Evolutionary conservation across 2,888 invertebrate genomes (phyloP).

Genomic region (Melanostoma scalare): DNA sequence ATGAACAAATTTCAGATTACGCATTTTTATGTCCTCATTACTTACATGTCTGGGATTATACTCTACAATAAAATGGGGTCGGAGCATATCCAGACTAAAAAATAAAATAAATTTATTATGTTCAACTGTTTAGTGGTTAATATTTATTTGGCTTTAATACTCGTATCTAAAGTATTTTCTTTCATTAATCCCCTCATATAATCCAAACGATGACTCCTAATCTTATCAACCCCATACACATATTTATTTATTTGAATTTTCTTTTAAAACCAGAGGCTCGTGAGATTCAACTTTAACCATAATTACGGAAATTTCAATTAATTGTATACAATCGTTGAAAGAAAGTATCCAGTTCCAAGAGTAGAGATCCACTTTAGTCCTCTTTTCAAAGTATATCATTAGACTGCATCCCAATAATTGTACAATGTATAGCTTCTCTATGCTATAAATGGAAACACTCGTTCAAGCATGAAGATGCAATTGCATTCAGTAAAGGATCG

Average conservation of each 20-base stretch:
- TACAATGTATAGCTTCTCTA: slow-evolving; percentile 1
- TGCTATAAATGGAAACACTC: slow-evolving; percentile 3
- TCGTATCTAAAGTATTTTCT: too few species aligned
- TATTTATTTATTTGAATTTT: not conserved
- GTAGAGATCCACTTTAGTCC: slow-evolving; percentile 9
- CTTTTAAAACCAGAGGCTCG: slow-evolving; percentile 7
- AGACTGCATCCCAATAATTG: slow-evolving; percentile 18
- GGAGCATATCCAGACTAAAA: too few species aligned
- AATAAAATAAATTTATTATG: too few species aligned
- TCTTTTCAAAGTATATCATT: slow-evolving; percentile 33
- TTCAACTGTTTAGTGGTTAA: too few species aligned
- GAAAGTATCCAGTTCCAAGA: slow-evolving; percentile 9
- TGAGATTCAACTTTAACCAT: slow-evolving; percentile 23
- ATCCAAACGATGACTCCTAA: too few species aligned
- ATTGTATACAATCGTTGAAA: slow-evolving; percentile 17
- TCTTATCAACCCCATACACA: too few species aligned
- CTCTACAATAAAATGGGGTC: too few species aligned
- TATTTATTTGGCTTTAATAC: too few species aligned
- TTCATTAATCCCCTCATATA: too few species aligned
- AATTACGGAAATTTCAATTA: slow-evolving; percentile 34
- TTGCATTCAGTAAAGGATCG: not conserved
- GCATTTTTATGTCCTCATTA: too few species aligned
- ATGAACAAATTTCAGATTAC: too few species aligned
- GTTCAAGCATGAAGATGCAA: slow-evolving; percentile 7
- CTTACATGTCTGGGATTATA: too few species aligned